phyloP scores from a whole-genome alignment of 2,113 vertebrate genomes.

The Circaetus cinerascens region DNA sequence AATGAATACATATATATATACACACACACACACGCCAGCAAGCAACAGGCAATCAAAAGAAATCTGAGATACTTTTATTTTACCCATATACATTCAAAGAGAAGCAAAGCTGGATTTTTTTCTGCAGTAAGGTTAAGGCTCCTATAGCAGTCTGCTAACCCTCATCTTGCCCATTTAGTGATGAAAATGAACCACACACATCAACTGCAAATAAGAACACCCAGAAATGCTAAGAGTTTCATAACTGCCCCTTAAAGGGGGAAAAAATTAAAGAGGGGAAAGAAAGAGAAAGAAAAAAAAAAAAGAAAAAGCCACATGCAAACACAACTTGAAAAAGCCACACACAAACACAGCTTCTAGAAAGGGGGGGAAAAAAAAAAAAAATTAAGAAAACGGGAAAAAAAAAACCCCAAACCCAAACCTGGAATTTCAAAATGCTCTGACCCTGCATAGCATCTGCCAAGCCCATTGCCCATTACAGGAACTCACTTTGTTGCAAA shows the following conservation, averaged over 20 bases:
- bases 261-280: neutral
- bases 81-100: neutral
- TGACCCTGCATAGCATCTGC: neutral
- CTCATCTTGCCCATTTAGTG: neutral
- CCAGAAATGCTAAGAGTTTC: neutral
- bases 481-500: neutral
- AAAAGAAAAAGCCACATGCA: neutral
- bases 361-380: neutral
- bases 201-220: neutral
- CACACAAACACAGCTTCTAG: neutral
- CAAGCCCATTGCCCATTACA: neutral
- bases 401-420: neutral
- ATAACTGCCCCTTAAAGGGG: neutral
- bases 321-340: neutral
- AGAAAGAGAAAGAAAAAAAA: too few species aligned
- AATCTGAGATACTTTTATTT: neutral
- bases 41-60: neutral
- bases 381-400: neutral
- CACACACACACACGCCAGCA: neutral
- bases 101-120: neutral
- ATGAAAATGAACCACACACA: conserved; percentile 19
- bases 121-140: neutral
- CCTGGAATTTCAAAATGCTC: neutral
- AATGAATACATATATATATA: neutral
- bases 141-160: too few species aligned